Percentiles rank a stretch among this genome's conserved stretches.
Conservation (phyloP, 1,140 invertebrate species). For the Ruditapes philippinarum region DNA sequence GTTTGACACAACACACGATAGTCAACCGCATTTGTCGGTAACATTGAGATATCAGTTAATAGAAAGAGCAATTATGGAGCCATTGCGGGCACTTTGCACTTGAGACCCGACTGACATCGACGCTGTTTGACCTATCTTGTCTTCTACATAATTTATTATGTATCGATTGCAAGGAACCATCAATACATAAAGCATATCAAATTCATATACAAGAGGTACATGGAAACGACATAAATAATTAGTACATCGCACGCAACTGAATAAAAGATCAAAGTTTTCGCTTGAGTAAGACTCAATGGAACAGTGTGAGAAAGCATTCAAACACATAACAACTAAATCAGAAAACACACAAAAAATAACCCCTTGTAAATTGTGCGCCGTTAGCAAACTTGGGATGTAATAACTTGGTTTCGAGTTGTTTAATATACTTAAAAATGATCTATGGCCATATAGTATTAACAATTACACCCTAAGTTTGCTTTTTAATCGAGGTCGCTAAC, state of each 20-base stretch:
- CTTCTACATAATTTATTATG: conserved; percentile 48
- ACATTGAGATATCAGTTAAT: not conserved
- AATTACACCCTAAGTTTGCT: not conserved
- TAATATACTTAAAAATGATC: conserved; percentile 11
- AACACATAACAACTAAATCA: not conserved
- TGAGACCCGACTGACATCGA: not conserved
- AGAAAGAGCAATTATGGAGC: not conserved
- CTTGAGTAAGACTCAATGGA: conserved; percentile 44
- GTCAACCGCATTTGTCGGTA: not conserved
- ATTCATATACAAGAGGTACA: conserved; percentile 56
- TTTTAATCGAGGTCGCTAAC: not conserved
- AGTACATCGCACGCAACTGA: conserved; percentile 37
- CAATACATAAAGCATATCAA: conserved; percentile 59
- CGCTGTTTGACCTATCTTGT: conserved; percentile 44
- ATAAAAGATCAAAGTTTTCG: conserved; percentile 57
- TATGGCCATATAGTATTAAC: not conserved
- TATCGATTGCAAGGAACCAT: conserved; percentile 43
- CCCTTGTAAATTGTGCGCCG: not conserved
- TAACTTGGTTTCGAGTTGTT: not conserved
- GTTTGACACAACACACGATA: conserved; percentile 11
- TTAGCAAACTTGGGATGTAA: not conserved
- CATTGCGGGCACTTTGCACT: not conserved
- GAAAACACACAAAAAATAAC: not conserved
- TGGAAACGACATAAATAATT: conserved; percentile 45
- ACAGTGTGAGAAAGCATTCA: conserved; percentile 39